Evolutionary conservation across 2,113 vertebrate genomes (phyloP).

Genomic region (Peromyscus polionotus): DNA sequence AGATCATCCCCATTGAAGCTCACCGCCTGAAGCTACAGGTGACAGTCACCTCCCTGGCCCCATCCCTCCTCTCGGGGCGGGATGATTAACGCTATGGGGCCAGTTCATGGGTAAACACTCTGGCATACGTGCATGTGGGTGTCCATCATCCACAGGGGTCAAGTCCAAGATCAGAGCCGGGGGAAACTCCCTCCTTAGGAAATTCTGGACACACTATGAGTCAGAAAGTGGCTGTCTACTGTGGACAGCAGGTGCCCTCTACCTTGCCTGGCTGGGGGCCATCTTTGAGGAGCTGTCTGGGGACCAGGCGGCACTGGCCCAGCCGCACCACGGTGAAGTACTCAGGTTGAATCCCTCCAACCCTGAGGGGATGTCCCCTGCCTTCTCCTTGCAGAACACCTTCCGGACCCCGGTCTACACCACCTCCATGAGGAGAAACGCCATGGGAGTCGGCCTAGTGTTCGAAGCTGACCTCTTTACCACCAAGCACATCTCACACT

Average conservation of each 20-base stretch:
- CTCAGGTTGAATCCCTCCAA: neutral
- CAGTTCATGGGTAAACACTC: fast-evolving
- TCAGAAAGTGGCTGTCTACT: fast-evolving
- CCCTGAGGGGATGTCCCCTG: neutral
- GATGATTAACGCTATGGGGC: fast-evolving
- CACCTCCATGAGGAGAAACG: conserved; percentile 94
- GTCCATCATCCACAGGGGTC: fast-evolving
- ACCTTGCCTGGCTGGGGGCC: fast-evolving
- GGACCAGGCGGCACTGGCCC: neutral
- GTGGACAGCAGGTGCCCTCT: fast-evolving
- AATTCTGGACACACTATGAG: neutral
- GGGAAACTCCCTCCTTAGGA: neutral
- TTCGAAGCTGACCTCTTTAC: conserved; percentile 97
- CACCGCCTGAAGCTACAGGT: conserved; percentile 94
- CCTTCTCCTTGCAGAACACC: conserved; percentile 89
- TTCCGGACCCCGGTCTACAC: conserved; percentile 96
- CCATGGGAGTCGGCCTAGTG: conserved; percentile 94
- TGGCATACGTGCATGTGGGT: neutral
- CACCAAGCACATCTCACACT: conserved; percentile 93
- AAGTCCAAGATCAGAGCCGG: neutral
- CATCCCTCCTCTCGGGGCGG: neutral
- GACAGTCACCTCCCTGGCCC: fast-evolving
- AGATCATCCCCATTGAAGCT: conserved; percentile 92
- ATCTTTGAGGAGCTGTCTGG: neutral
- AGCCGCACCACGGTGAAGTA: fast-evolving